These are phyloP conservation scores for Fregata magnificens DNA, from an alignment of 2,113 vertebrate genomes.

Conservation along the genomic window DNA sequence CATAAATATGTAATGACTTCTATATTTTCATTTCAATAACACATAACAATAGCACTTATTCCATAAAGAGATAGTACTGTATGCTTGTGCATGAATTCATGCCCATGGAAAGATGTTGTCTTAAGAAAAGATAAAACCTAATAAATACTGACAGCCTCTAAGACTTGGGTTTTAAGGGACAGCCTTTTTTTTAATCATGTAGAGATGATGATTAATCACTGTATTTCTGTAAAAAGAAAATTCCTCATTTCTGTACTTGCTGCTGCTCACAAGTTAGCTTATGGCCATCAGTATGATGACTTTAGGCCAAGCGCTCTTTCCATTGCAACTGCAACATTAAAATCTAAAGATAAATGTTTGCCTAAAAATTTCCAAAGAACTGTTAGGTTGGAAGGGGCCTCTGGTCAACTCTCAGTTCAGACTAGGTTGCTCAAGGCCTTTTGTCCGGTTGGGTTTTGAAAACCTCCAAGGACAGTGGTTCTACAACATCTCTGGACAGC, in stretches of 20 bases:
- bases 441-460: not conserved
- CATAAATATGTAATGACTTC: not conserved
- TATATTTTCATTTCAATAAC: not conserved
- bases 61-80: not conserved
- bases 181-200: not conserved
- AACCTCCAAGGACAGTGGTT: not conserved
- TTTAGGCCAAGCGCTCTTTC: not conserved
- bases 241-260: not conserved
- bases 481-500: not conserved
- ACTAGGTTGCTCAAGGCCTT: not conserved
- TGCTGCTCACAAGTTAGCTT: not conserved
- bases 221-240: not conserved
- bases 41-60: not conserved
- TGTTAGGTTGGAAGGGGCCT: not conserved
- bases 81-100: not conserved
- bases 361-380: not conserved
- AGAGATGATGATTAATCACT: not conserved
- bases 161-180: not conserved
- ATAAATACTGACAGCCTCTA: not conserved
- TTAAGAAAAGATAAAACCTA: not conserved
- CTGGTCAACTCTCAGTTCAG: not conserved
- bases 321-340: not conserved
- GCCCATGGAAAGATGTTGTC: not conserved
- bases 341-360: not conserved
- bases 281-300: not conserved